Evolutionary conservation across 2,888 invertebrate species (phyloP).

Genomic region (Nysson spinosus): DNA sequence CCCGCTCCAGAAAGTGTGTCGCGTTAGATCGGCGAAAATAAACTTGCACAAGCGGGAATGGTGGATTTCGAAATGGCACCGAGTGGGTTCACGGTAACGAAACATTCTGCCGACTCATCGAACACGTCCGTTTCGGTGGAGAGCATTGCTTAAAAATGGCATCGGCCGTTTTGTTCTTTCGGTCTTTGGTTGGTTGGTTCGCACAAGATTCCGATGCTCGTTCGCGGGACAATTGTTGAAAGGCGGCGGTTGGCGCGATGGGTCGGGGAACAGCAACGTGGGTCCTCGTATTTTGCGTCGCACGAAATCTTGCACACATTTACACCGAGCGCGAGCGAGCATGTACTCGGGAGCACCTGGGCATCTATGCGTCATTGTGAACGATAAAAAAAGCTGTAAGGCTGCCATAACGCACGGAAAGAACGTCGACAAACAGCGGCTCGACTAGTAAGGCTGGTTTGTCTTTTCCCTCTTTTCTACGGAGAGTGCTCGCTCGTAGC

Average conservation of each 20-base stretch:
- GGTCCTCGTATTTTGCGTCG: constrained; percentile 38
- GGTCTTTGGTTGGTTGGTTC: constrained; percentile 1
- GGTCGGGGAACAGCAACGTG: constrained; percentile 3
- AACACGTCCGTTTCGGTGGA: constrained; percentile 10
- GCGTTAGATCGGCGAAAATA: constrained; percentile 35
- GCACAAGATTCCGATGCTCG: constrained; percentile 29
- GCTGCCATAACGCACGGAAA: constrained; percentile 48
- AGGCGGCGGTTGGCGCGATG: constrained; percentile 10
- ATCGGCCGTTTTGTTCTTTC: constrained; percentile 3
- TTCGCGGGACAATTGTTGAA: constrained; percentile 16
- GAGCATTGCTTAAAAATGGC: constrained; percentile 36
- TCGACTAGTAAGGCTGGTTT: constrained; percentile 55
- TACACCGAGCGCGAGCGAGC: constrained; percentile 6
- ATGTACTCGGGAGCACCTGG: constrained; percentile 50
- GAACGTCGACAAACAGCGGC: constrained; percentile 52
- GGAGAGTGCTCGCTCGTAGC: constrained; percentile 4
- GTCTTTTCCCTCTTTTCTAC: constrained; percentile 45
- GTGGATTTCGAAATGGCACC: constrained; percentile 38
- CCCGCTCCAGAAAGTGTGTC: constrained; percentile 24
- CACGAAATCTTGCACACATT: constrained; percentile 22
- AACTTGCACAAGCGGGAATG: constrained; percentile 15
- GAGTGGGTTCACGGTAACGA: constrained; percentile 31
- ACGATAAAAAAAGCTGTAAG: constrained; percentile 57
- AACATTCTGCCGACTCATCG: constrained; percentile 46
- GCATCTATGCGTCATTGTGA: constrained; percentile 58